Conservation (phyloP, 2,797 vertebrate species). For the Falco biarmicus region DNA sequence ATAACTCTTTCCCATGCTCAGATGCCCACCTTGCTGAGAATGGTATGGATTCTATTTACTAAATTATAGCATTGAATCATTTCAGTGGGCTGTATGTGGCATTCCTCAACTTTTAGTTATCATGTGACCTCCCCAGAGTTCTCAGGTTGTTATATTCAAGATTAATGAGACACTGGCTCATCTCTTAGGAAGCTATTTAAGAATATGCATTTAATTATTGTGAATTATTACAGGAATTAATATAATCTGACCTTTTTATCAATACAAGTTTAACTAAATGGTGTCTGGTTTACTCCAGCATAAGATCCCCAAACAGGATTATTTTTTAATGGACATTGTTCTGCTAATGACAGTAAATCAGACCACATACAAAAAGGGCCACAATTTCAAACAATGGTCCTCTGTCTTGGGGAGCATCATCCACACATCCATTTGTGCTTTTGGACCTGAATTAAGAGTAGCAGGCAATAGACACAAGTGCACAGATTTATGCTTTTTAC, state of each 20-base stretch:
- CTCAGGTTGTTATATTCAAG: conserved; percentile 54
- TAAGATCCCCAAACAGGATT: not conserved
- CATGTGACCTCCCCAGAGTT: conserved; percentile 41
- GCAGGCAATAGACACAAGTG: not conserved
- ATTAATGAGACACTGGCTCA: conserved; percentile 60
- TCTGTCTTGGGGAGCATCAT: not conserved
- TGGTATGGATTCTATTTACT: not conserved
- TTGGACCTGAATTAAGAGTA: not conserved
- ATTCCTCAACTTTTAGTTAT: conserved; percentile 48
- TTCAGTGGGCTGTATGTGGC: not conserved
- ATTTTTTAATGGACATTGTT: conserved; percentile 35
- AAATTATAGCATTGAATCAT: not conserved
- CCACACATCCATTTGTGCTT: not conserved
- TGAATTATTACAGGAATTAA: conserved; percentile 69
- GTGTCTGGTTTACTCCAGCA: not conserved
- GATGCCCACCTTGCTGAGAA: not conserved
- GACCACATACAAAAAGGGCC: not conserved
- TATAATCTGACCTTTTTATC: conserved; percentile 41
- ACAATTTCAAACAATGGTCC: not conserved
- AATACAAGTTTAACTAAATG: conserved; percentile 20
- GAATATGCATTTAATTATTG: conserved; percentile 68
- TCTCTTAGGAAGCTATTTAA: conserved; percentile 55
- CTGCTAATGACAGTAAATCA: conserved; percentile 40
- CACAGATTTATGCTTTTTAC: not conserved
- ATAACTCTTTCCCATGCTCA: not conserved